Evolutionary conservation across 2,888 invertebrate species (phyloP).

Genomic region (Erpobdella octoculata): DNA sequence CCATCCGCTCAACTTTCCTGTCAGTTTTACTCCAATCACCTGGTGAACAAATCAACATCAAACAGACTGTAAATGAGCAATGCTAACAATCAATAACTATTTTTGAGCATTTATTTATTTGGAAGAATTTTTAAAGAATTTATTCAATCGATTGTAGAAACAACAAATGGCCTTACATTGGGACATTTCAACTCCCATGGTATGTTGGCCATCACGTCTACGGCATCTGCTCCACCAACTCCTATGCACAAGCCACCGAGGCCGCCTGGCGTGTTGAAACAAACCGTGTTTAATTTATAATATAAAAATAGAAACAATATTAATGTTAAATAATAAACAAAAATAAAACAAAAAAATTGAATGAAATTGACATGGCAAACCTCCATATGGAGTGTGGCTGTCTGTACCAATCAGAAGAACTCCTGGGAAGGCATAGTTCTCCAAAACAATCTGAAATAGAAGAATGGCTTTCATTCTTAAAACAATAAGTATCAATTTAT

Average conservation of each 20-base stretch:
- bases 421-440: constrained; percentile 98
- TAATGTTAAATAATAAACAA: too few relatives aligned
- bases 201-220: constrained; percentile 97
- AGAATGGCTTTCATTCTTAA: background rate
- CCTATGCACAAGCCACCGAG: constrained; percentile 95
- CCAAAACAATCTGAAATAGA: constrained; percentile 74
- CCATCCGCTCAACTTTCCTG: constrained; percentile 90
- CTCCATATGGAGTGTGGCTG: constrained; percentile 98
- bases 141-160: too few relatives aligned
- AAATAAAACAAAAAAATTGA: too few relatives aligned
- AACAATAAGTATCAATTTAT: too few relatives aligned
- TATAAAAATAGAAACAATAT: constrained; percentile 6
- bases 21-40: constrained; percentile 89
- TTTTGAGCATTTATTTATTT: too few relatives aligned
- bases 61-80: too few relatives aligned
- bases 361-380: constrained; percentile 40
- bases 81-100: too few relatives aligned
- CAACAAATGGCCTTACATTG: constrained; percentile 62
- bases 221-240: constrained; percentile 97
- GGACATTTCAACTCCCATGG: constrained; percentile 99
- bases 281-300: too few relatives aligned
- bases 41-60: constrained; percentile 41
- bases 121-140: too few relatives aligned
- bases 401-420: constrained; percentile 94
- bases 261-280: constrained; percentile 59